Conservation (phyloP, 2,113 vertebrate genomes). For the Ahaetulla prasina region DNA sequence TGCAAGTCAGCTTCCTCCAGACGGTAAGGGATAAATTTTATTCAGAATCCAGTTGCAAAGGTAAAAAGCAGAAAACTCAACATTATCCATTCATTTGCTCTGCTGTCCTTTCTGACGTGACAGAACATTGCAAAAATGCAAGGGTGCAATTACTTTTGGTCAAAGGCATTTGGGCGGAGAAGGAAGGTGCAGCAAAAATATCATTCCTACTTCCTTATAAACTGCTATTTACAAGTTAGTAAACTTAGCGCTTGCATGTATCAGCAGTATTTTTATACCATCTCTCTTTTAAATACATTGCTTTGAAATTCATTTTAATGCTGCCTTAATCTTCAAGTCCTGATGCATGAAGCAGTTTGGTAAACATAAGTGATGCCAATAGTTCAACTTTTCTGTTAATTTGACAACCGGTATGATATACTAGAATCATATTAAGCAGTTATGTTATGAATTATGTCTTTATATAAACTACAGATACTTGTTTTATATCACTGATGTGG, state of each 20-base stretch:
- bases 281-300: background rate
- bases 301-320: background rate
- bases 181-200: background rate
- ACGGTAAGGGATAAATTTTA: slow-evolving; percentile 72
- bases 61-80: background rate
- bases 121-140: background rate
- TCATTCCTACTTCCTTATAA: too few species aligned
- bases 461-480: background rate
- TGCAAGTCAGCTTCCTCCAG: slow-evolving; percentile 95
- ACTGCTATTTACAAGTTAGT: background rate
- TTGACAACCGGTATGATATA: background rate
- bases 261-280: background rate
- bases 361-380: background rate
- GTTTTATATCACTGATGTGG: background rate
- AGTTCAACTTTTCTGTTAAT: background rate
- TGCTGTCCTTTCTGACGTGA: background rate
- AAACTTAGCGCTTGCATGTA: background rate
- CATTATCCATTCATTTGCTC: background rate
- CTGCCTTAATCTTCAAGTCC: background rate
- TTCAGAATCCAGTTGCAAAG: background rate
- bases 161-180: background rate
- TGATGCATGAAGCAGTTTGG: background rate
- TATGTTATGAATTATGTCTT: background rate
- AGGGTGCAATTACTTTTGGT: background rate
- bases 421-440: background rate